Evolutionary conservation across 2,888 invertebrate genomes (phyloP).

Genomic region (Pherbina coryleti): DNA sequence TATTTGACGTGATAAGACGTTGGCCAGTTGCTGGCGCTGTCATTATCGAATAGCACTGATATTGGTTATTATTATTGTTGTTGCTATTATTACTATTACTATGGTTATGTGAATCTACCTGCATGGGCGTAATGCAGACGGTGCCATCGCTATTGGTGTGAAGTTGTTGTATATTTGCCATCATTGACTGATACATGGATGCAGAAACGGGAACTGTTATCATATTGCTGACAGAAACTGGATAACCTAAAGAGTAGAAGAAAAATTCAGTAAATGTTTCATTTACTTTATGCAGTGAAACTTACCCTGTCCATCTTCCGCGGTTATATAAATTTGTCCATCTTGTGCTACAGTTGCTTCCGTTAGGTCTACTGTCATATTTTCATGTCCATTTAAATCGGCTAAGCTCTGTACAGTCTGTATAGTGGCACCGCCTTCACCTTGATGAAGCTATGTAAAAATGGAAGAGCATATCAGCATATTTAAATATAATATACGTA

Average conservation of each 20-base stretch:
- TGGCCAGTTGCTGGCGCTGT: conserved; percentile 45
- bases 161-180: conserved; percentile 87
- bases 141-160: conserved; percentile 81
- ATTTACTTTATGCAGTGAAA: neutral
- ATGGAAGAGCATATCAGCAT: too few species aligned
- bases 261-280: neutral
- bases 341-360: conserved; percentile 92
- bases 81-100: conserved; percentile 50
- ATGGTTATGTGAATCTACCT: conserved; percentile 74
- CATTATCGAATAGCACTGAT: conserved; percentile 55
- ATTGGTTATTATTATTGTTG: conserved; percentile 46
- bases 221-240: conserved; percentile 90
- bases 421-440: conserved; percentile 74
- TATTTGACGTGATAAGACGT: conserved; percentile 42
- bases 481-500: too few species aligned
- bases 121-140: conserved; percentile 87
- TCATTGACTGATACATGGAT: conserved; percentile 96
- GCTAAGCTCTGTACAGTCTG: conserved; percentile 79
- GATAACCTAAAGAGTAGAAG: conserved; percentile 69
- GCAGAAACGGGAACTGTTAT: conserved; percentile 95
- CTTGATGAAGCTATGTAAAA: conserved; percentile 75
- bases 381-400: conserved; percentile 80
- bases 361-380: conserved; percentile 90
- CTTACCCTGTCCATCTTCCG: conserved; percentile 92
- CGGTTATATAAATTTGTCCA: conserved; percentile 94